phyloP scores from a whole-genome alignment of 2,797 vertebrate genomes.

The Orestias chungarensis region DNA sequence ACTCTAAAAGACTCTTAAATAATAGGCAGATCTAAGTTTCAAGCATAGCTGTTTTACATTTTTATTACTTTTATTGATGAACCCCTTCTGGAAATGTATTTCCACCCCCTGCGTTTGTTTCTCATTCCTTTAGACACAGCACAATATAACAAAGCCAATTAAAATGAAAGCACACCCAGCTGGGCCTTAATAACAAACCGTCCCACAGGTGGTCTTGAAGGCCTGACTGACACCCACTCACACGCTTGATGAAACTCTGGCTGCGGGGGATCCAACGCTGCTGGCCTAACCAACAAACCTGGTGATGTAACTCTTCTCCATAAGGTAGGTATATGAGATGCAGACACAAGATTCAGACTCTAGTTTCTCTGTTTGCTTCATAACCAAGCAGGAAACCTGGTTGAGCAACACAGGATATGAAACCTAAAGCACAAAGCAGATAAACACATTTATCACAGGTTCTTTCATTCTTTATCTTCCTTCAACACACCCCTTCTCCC shows the following conservation, averaged over 20 bases:
- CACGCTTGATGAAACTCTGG: slow-evolving; percentile 9
- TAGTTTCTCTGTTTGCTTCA: slow-evolving; percentile 20
- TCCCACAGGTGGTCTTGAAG: slow-evolving; percentile 40
- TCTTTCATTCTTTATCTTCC: slow-evolving; percentile 54
- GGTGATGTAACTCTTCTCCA: slow-evolving; percentile 52
- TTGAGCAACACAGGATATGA: slow-evolving; percentile 70
- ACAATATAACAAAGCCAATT: slow-evolving; percentile 45
- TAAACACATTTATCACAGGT: slow-evolving; percentile 63
- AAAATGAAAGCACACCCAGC: slow-evolving; percentile 42
- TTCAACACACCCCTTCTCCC: slow-evolving; percentile 11
- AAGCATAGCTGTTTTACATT: slow-evolving; percentile 1
- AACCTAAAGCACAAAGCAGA: slow-evolving; percentile 44
- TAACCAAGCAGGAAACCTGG: slow-evolving; percentile 43
- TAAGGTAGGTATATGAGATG: slow-evolving; percentile 38
- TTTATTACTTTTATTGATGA: slow-evolving; percentile 20
- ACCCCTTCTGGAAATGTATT: slow-evolving; percentile 28
- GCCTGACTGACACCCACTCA: slow-evolving; percentile 28
- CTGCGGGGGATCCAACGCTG: slow-evolving; percentile 9
- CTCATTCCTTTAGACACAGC: slow-evolving; percentile 24
- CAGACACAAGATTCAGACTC: slow-evolving; percentile 3
- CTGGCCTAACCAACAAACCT: slow-evolving; percentile 40
- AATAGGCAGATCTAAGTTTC: slow-evolving; percentile 8
- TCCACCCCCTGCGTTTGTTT: slow-evolving; percentile 16
- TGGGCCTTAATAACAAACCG: slow-evolving; percentile 42
- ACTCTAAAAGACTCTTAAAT: slow-evolving; percentile 5